These are phyloP conservation scores for Atherix ibis DNA, from an alignment of 2,888 invertebrate species.

Conservation along the genomic window DNA sequence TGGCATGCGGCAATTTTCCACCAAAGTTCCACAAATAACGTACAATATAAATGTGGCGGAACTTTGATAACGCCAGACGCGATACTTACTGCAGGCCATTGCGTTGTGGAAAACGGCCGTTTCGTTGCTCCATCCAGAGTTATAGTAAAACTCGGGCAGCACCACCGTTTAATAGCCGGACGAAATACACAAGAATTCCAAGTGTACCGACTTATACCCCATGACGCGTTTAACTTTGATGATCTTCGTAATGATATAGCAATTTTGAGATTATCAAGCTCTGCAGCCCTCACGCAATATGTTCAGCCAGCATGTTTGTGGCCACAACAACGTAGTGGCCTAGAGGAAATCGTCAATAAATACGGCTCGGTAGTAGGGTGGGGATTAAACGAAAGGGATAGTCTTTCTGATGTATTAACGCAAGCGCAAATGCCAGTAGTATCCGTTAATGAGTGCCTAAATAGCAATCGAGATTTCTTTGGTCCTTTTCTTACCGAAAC, in stretches of 20 bases:
- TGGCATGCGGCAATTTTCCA: not conserved
- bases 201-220: conserved; percentile 7
- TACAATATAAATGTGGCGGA: conserved; percentile 1
- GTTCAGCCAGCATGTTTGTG: conserved; percentile 31
- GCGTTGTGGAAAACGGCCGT: conserved; percentile 13
- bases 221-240: conserved; percentile 6
- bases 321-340: conserved; percentile 14
- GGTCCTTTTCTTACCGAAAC: conserved; percentile 7
- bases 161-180: conserved; percentile 27
- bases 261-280: conserved; percentile 23
- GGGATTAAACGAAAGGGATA: conserved; percentile 25
- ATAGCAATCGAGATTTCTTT: conserved; percentile 12
- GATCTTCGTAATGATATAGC: conserved; percentile 23
- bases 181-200: conserved; percentile 21
- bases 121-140: conserved; percentile 20
- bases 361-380: conserved; percentile 24
- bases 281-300: conserved; percentile 23
- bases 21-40: not conserved
- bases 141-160: conserved; percentile 26
- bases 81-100: not conserved
- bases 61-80: not conserved
- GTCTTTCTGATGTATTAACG: conserved; percentile 17
- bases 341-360: conserved; percentile 8
- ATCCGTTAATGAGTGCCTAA: conserved; percentile 21
- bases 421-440: conserved; percentile 23